A percentile compares a stretch with the other conserved stretches of the same genome.
These are phyloP conservation scores for Zeus faber DNA, from an alignment of 2,113 vertebrate genomes.

Conservation along the genomic window DNA sequence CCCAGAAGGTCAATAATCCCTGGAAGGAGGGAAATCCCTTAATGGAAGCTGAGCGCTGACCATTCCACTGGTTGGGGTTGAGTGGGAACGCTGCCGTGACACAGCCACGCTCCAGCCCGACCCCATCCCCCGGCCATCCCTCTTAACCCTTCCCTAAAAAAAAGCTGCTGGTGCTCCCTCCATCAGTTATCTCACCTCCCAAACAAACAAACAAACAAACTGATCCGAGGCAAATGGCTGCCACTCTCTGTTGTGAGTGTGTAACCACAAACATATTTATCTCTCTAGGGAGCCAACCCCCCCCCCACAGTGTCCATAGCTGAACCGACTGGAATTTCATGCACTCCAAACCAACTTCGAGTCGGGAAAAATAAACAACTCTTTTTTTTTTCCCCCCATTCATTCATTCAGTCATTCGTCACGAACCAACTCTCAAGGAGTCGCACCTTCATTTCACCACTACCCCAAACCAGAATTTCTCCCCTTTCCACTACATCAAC, in stretches of 20 bases:
- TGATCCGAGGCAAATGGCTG: slow-evolving; percentile 62
- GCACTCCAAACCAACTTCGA: too few species aligned
- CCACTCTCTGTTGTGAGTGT: slow-evolving; percentile 65
- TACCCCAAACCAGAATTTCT: slow-evolving; percentile 46
- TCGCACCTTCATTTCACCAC: slow-evolving; percentile 1
- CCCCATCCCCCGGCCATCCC: not conserved
- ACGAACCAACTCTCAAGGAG: too few species aligned
- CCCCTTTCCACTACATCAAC: slow-evolving; percentile 33
- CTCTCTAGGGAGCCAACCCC: slow-evolving; percentile 16
- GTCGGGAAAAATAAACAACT: too few species aligned
- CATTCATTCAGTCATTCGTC: not conserved
- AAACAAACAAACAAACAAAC: slow-evolving; percentile 60
- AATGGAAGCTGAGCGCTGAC: slow-evolving; percentile 56
- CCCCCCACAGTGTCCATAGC: too few species aligned
- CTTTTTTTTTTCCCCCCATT: slow-evolving; percentile 21
- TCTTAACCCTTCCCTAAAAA: not conserved
- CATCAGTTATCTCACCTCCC: not conserved
- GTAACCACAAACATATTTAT: slow-evolving; percentile 65
- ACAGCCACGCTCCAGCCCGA: too few species aligned
- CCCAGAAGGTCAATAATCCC: slow-evolving; percentile 58
- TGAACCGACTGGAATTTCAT: too few species aligned
- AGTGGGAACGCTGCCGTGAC: slow-evolving; percentile 16
- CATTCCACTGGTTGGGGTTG: slow-evolving; percentile 29
- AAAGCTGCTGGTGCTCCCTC: not conserved
- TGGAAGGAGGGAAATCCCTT: slow-evolving; percentile 52